Percentiles rank a stretch among this genome's conserved stretches.
Evolutionary conservation across 1,140 invertebrate species (phyloP).

Genomic region (Tetramorium alpestre): DNA sequence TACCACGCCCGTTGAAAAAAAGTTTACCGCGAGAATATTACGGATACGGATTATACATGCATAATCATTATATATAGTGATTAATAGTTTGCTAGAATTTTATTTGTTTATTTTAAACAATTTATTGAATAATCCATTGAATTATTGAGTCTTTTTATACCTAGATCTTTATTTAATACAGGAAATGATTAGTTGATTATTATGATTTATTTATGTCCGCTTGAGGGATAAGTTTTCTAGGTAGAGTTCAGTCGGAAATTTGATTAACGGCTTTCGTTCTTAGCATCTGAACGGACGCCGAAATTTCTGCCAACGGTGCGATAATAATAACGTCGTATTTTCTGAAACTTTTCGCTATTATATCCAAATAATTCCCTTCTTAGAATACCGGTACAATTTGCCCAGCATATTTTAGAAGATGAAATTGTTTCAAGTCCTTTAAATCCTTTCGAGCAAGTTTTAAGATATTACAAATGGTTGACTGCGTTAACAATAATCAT

Average conservation of each 20-base stretch:
- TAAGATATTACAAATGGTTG: background rate
- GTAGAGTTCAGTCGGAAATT: slow-evolving; percentile 16
- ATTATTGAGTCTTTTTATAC: background rate
- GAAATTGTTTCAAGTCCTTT: background rate
- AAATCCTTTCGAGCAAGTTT: background rate
- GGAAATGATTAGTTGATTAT: background rate
- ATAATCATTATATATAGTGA: background rate
- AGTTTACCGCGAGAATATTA: background rate
- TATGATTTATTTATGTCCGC: background rate
- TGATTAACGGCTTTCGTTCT: slow-evolving; percentile 36
- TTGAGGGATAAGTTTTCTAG: slow-evolving; percentile 7
- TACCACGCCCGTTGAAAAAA: background rate
- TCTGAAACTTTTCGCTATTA: slow-evolving; percentile 62
- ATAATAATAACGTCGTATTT: slow-evolving; percentile 8
- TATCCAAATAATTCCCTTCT: slow-evolving; percentile 59
- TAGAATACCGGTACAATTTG: slow-evolving; percentile 20
- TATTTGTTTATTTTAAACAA: background rate
- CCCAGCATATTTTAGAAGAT: slow-evolving; percentile 6
- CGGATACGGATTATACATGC: background rate
- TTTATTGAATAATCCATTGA: background rate
- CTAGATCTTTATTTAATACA: background rate
- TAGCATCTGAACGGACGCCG: background rate
- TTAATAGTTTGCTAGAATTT: background rate
- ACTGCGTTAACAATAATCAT: background rate
- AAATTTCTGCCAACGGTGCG: slow-evolving; percentile 12